phyloP scores from a whole-genome alignment of 2,888 invertebrate genomes.

The Caenorhabditis angaria region DNA sequence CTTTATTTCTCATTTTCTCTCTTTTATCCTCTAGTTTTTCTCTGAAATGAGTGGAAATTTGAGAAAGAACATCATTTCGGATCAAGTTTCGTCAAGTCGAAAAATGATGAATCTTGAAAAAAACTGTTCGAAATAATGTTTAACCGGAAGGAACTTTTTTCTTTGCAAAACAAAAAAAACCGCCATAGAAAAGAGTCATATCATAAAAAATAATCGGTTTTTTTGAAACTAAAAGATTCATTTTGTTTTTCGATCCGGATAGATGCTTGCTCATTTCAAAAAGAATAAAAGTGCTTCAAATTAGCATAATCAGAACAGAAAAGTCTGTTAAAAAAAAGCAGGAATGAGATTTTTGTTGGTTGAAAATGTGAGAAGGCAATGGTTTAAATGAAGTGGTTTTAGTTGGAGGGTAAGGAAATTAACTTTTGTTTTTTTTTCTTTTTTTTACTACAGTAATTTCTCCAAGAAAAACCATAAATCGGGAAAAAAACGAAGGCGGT shows the following conservation, averaged over 20 bases:
- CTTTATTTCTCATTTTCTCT: not conserved
- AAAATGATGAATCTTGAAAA: not conserved
- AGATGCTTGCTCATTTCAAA: not conserved
- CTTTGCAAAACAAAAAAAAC: not conserved
- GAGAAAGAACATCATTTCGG: not conserved
- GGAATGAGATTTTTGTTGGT: no score
- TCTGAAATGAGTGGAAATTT: conserved; percentile 6
- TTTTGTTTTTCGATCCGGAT: not conserved
- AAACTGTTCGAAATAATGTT: not conserved
- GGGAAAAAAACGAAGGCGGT: no score
- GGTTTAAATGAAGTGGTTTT: conserved; percentile 1
- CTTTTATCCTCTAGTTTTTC: not conserved
- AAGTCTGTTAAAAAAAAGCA: not conserved
- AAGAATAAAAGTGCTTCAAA: not conserved
- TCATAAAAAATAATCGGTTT: conserved; percentile 1
- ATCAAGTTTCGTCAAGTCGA: not conserved
- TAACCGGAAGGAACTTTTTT: not conserved
- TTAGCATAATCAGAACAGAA: not conserved
- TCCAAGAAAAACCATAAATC: not conserved
- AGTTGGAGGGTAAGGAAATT: not conserved
- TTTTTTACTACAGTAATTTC: not conserved
- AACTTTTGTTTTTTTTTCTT: not conserved
- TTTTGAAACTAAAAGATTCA: not conserved
- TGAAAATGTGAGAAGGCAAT: not conserved
- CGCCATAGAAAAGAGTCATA: no score